A percentile compares a stretch with the other conserved stretches of the same genome.
Evolutionary conservation across 2,113 vertebrate genomes (phyloP).

Genomic region (Numenius arquata): DNA sequence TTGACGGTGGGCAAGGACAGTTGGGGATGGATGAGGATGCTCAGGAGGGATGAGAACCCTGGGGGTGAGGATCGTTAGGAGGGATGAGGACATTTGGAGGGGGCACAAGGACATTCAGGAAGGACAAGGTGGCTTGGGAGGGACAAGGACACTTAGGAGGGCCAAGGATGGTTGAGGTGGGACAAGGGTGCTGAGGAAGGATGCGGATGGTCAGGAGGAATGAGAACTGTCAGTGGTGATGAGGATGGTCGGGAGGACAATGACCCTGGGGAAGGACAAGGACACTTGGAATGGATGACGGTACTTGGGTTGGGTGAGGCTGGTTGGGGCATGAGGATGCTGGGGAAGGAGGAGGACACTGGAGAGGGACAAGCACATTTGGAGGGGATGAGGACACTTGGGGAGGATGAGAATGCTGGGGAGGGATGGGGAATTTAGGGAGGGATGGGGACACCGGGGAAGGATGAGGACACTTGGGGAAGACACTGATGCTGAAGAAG

Average conservation of each 20-base stretch:
- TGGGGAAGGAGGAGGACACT: background rate
- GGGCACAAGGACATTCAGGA: no score
- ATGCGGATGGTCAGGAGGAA: background rate
- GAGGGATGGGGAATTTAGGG: background rate
- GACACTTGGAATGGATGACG: background rate
- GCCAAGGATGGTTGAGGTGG: background rate
- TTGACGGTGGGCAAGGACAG: no score
- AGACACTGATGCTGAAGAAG: fast-evolving
- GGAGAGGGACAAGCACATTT: background rate
- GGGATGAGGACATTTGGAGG: background rate
- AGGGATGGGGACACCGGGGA: background rate
- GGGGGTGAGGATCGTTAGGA: background rate
- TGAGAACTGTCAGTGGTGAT: fast-evolving
- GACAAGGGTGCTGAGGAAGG: background rate
- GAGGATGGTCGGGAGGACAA: background rate
- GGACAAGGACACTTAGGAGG: background rate
- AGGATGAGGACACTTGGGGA: background rate
- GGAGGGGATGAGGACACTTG: background rate
- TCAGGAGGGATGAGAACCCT: background rate
- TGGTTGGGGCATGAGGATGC: background rate
- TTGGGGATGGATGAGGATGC: background rate
- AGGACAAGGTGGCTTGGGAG: background rate
- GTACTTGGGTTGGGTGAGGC: background rate
- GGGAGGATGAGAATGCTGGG: background rate
- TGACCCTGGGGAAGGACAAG: background rate